A percentile compares a stretch with the other conserved stretches of the same genome.
phyloP scores from a whole-genome alignment of 2,888 invertebrate species.

The Drosophila stalkeri region DNA sequence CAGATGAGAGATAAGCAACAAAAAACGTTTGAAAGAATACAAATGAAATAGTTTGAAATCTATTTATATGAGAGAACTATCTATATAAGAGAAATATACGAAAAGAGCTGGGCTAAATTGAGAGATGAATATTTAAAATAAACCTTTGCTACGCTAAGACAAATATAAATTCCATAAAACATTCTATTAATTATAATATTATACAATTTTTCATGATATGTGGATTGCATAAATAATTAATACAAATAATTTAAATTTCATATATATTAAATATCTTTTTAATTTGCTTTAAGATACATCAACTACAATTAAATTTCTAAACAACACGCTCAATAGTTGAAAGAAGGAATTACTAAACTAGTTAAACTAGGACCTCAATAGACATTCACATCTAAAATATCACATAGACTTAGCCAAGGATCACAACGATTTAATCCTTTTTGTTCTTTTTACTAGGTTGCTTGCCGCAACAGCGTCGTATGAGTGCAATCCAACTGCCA shows the following conservation, averaged over 20 bases:
- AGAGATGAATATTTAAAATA: background rate
- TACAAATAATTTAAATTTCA: background rate
- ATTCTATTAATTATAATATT: background rate
- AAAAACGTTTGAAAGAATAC: background rate
- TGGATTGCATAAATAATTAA: too few species aligned
- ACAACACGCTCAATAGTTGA: slow-evolving; percentile 15
- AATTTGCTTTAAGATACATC: background rate
- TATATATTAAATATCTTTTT: background rate
- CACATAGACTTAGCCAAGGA: slow-evolving; percentile 56
- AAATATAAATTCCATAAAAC: background rate
- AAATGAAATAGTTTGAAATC: background rate
- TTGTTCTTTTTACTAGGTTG: slow-evolving; percentile 54
- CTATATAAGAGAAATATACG: background rate
- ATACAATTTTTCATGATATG: background rate
- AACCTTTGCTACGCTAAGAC: background rate
- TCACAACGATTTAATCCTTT: slow-evolving; percentile 49
- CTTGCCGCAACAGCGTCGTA: slow-evolving; percentile 55
- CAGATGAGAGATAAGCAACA: background rate
- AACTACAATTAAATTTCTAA: background rate
- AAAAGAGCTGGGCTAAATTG: background rate
- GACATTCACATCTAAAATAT: slow-evolving; percentile 58
- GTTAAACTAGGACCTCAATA: slow-evolving; percentile 7
- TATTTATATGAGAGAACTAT: slow-evolving; percentile 2
- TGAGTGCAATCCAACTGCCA: slow-evolving; percentile 72
- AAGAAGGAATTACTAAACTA: slow-evolving; percentile 19